phyloP scores from a whole-genome alignment of 2,888 invertebrate genomes.

The Allygus modestus region DNA sequence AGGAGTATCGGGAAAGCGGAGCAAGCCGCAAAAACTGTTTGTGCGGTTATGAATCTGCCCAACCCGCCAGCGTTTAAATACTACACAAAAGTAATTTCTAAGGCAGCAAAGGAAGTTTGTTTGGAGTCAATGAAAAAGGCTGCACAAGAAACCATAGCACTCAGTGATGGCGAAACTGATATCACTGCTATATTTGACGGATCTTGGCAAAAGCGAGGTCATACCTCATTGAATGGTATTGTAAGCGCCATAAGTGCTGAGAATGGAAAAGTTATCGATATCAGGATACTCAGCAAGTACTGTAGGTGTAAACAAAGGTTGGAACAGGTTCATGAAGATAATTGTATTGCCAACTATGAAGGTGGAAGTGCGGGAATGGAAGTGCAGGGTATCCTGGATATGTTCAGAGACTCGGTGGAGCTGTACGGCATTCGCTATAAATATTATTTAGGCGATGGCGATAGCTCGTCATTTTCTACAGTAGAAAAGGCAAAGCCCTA shows the following conservation, averaged over 20 bases:
- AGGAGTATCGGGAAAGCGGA: conserved; percentile 48
- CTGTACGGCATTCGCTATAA: conserved; percentile 60
- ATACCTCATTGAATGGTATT: conserved; percentile 32
- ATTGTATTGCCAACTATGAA: conserved; percentile 65
- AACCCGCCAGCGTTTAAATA: conserved; percentile 50
- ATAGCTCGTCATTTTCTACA: conserved; percentile 55
- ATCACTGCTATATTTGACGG: conserved; percentile 43
- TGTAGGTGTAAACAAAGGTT: conserved; percentile 53
- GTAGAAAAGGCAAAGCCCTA: conserved; percentile 63
- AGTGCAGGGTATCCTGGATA: conserved; percentile 65
- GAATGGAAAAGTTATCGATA: conserved; percentile 47
- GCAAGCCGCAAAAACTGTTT: conserved; percentile 57
- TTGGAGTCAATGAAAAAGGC: conserved; percentile 11
- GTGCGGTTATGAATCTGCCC: conserved; percentile 59
- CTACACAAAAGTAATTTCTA: conserved; percentile 32
- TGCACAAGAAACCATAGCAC: not conserved
- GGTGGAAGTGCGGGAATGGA: conserved; percentile 68
- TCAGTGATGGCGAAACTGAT: not conserved
- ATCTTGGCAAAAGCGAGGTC: conserved; percentile 22
- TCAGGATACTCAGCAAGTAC: conserved; percentile 45
- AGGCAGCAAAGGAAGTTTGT: conserved; percentile 28
- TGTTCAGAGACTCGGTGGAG: conserved; percentile 62
- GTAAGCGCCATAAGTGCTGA: conserved; percentile 29
- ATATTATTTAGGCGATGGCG: conserved; percentile 55
- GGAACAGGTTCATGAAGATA: conserved; percentile 33